A percentile compares a stretch with the other conserved stretches of the same genome.
phyloP scores from a whole-genome alignment of 2,888 invertebrate genomes.

The Nymphalis c-album region DNA sequence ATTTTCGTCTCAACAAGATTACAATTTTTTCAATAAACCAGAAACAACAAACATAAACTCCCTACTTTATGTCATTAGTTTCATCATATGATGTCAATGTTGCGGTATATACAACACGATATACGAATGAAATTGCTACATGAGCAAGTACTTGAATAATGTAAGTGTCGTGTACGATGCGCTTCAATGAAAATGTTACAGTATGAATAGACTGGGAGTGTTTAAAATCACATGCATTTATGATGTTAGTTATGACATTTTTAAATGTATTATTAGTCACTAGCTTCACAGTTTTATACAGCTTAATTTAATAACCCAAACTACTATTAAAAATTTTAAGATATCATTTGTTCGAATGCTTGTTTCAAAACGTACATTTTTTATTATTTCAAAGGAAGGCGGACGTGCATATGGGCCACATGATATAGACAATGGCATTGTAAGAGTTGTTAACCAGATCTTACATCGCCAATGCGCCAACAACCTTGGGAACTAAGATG shows the following conservation, averaged over 20 bases:
- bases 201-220: background rate
- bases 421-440: too few relatives aligned
- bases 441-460: too few relatives aligned
- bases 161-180: conserved; percentile 3
- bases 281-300: too few relatives aligned
- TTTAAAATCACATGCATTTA: background rate
- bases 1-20: background rate
- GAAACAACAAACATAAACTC: background rate
- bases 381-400: too few relatives aligned
- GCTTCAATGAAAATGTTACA: background rate
- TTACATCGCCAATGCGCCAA: too few relatives aligned
- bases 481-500: too few relatives aligned
- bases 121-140: background rate
- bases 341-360: too few relatives aligned
- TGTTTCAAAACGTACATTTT: too few relatives aligned
- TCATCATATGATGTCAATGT: background rate
- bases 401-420: too few relatives aligned
- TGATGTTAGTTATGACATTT: background rate
- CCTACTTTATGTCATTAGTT: background rate
- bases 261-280: background rate
- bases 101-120: background rate
- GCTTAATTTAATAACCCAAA: too few relatives aligned
- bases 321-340: too few relatives aligned
- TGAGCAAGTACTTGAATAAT: conserved; percentile 7
- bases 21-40: background rate